Evolutionary conservation across 2,113 vertebrate genomes (phyloP), one percentile per base, ranked within the genome.

Genomic region (Ondatra zibethicus): DNA sequence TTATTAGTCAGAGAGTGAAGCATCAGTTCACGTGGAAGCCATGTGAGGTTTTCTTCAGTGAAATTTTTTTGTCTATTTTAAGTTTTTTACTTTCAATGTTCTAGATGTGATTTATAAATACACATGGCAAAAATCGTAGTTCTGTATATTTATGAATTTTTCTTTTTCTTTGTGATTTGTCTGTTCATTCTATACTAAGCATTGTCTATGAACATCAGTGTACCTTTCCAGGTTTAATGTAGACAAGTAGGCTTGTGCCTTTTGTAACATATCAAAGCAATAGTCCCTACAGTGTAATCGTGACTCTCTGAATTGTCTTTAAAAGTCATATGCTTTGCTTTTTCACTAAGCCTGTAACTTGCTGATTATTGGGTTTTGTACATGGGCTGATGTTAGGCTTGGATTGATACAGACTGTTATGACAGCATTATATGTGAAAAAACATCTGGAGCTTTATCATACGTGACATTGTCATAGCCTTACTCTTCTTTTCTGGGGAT

Each of bases 21-120:
- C 39, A 73, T 90, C 70, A 91, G 95, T 90, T 89, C 73, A n/a
- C 84, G 77, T 65, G 42, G 73, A 73, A 93, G 11, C 9, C 84
- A 78, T 42, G 65, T 91, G 65, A 45, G 31, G 88, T 88, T 84
- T 88, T 91, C 33, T 77, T 84, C 91, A 63, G 73, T 87, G 68
- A 92, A 73, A 58, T 76, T 76, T 91, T 85, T 91, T 86, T 89
- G 21, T 50, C 17, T 91, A 3, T 72, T 92, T 68, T 80, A 76
- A 52, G 93, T 78, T 36, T n/a, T 68, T 94, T 88, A 63, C 39
- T 72, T 68, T 33, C 76, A 58, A n/a, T 72, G 66, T 78, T 85
- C 33, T 73, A 19, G 65, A 80, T 66, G 17, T 77, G 42, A 86
- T 45, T 81, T 81, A 13, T 72, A 72, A 47, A 5, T 81, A 42